These are phyloP conservation scores for Julus scanicus DNA, from an alignment of 2,888 invertebrate genomes.

Conservation along the genomic window DNA sequence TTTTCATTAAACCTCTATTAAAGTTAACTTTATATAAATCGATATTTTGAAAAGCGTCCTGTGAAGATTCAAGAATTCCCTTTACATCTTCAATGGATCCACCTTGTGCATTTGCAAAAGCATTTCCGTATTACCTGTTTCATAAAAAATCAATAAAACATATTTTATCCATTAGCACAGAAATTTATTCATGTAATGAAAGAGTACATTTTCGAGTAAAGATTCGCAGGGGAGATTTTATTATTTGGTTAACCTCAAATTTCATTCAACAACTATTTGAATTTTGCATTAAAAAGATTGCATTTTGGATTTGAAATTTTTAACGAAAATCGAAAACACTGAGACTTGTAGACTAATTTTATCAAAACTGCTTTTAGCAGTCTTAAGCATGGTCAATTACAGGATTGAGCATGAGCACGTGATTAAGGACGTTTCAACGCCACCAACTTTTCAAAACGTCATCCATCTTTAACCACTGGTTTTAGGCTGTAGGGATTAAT, in stretches of 20 bases:
- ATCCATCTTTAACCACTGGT: no score
- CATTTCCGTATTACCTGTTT: background rate
- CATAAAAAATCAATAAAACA: background rate
- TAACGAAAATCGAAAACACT: background rate
- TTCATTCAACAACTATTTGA: background rate
- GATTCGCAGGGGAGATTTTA: background rate
- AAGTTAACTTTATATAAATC: background rate
- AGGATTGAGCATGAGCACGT: no score
- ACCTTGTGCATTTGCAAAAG: background rate
- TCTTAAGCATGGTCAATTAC: no score
- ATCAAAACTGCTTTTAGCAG: no score
- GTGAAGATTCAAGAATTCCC: background rate
- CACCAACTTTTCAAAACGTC: no score
- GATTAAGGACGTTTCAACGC: no score
- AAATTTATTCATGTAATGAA: background rate
- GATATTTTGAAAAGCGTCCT: background rate
- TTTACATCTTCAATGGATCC: conserved; percentile 10
- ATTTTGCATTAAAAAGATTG: background rate
- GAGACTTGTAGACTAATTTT: no score
- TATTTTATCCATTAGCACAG: background rate
- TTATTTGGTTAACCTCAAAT: background rate
- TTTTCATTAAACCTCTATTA: background rate
- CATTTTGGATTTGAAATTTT: background rate
- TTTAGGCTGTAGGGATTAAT: no score
- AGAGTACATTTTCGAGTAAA: background rate